Percentiles rank a stretch among this genome's conserved stretches.
phyloP scores from a whole-genome alignment of 2,888 invertebrate genomes.

The Synanthedon myopaeformis region DNA sequence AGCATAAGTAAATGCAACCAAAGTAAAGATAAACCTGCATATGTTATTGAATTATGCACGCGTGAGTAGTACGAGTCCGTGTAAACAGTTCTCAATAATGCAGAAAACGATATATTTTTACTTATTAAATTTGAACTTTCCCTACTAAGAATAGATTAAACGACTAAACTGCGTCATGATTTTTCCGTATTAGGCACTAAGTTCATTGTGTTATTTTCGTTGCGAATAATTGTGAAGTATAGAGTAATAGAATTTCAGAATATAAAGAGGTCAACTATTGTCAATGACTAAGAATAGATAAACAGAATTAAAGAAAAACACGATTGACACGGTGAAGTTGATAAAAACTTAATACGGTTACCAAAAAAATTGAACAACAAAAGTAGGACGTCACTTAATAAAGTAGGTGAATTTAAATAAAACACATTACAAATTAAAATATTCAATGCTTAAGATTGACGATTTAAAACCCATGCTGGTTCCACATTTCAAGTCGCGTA shows the following conservation, averaged over 20 bases:
- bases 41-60: not conserved
- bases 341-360: conserved; percentile 4
- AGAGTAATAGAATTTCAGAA: not conserved
- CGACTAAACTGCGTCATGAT: conserved; percentile 1
- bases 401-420: not conserved
- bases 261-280: conserved; percentile 10
- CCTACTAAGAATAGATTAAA: conserved; percentile 10
- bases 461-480: too few species aligned
- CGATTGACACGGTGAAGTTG: conserved; percentile 4
- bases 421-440: too few species aligned
- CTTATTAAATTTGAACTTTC: conserved; percentile 17
- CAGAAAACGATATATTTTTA: not conserved
- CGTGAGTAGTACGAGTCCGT: not conserved
- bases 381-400: not conserved
- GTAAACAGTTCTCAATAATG: not conserved
- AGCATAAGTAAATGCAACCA: conserved; percentile 6
- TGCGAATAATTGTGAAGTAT: not conserved
- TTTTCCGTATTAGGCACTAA: conserved; percentile 1
- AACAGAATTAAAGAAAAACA: not conserved
- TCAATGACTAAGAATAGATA: conserved; percentile 5
- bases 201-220: conserved; percentile 4
- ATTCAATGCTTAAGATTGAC: too few species aligned
- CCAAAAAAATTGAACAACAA: not conserved
- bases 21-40: too few species aligned
- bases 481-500: too few species aligned